phyloP scores from a whole-genome alignment of 2,888 invertebrate species.

The Stenodema calcarata region DNA sequence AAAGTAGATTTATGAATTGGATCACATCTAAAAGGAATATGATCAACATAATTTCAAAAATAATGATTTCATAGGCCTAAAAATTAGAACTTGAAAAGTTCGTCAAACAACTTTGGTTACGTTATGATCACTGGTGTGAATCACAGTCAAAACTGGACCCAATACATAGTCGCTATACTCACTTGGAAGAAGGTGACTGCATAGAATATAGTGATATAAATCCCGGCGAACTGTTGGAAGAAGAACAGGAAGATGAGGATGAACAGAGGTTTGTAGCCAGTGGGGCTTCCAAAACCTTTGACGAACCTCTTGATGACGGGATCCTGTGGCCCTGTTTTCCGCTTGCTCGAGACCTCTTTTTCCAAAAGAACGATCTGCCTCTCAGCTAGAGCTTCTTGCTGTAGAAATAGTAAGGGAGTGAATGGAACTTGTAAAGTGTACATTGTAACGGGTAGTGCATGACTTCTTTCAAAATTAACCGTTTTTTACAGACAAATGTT shows the following conservation, averaged over 20 bases:
- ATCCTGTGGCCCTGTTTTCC: constrained; percentile 62
- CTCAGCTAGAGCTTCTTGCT: constrained; percentile 62
- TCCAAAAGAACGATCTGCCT: constrained; percentile 65
- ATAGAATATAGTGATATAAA: constrained; percentile 69
- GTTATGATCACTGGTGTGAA: too few species aligned
- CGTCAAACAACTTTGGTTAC: too few species aligned
- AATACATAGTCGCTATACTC: too few species aligned
- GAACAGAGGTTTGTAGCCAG: constrained; percentile 68
- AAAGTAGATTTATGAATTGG: not conserved
- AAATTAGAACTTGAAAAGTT: too few species aligned
- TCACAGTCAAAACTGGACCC: too few species aligned
- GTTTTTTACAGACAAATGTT: too few species aligned
- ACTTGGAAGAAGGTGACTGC: constrained; percentile 69
- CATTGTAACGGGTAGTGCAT: too few species aligned
- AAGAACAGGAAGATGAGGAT: constrained; percentile 67
- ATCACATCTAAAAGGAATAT: too few species aligned
- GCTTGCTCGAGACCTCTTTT: constrained; percentile 65
- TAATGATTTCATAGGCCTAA: too few species aligned
- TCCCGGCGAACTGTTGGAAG: constrained; percentile 69
- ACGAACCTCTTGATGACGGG: constrained; percentile 54
- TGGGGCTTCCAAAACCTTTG: constrained; percentile 64
- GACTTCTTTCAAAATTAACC: too few species aligned
- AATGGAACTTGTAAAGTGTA: not conserved
- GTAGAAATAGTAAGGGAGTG: not conserved
- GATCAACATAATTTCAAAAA: too few species aligned